Evolutionary conservation across 2,113 vertebrate genomes (phyloP).

Genomic region (Tragelaphus imberbis): DNA sequence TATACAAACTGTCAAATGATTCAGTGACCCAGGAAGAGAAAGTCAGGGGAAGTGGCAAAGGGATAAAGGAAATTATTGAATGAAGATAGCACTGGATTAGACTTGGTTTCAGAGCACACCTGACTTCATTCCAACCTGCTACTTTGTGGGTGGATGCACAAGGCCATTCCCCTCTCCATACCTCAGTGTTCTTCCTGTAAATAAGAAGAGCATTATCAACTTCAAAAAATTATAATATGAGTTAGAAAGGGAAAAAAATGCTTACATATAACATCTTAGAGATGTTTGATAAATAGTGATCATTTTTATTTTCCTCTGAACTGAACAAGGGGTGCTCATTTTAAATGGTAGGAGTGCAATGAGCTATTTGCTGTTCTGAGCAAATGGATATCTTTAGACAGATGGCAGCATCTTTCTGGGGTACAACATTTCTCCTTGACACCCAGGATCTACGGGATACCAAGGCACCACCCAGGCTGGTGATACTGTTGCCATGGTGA

Average conservation of each 20-base stretch:
- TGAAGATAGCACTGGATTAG: not conserved
- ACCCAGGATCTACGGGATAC: constrained; percentile 46
- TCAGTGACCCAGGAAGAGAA: not conserved
- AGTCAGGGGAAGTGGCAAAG: not conserved
- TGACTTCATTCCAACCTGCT: not conserved
- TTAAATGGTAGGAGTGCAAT: not conserved
- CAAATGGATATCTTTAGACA: not conserved
- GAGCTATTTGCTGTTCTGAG: constrained; percentile 2
- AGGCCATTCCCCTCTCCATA: not conserved
- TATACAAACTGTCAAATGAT: not conserved
- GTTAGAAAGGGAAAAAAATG: not conserved
- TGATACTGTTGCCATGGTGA: constrained; percentile 72
- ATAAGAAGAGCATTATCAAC: not conserved
- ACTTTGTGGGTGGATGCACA: not conserved
- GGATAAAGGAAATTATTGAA: not conserved
- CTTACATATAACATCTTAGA: not conserved
- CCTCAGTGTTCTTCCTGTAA: not conserved
- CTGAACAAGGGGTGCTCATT: not conserved
- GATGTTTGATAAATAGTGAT: not conserved
- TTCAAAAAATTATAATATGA: not conserved
- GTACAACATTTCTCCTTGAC: not conserved
- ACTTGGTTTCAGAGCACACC: not conserved
- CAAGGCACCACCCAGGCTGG: constrained; percentile 66
- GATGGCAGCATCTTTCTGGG: not conserved
- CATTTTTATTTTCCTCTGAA: not conserved